Evolutionary conservation across 37 sponge, comb jelly and placozoan species (phyloP).

Genomic region (Eunapius fragilis): DNA sequence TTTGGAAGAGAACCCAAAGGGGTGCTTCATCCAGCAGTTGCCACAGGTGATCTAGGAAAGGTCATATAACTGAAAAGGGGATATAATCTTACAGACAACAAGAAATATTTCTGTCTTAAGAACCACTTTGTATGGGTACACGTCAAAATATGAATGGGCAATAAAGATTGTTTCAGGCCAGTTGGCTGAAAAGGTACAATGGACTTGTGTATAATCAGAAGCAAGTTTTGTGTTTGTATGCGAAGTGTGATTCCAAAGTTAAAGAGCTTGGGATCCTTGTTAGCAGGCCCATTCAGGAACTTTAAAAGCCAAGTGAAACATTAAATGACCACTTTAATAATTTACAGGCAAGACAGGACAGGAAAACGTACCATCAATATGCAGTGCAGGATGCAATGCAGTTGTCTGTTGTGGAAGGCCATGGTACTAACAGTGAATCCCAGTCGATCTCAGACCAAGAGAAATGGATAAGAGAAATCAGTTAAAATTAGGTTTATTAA

Average conservation of each 20-base stretch:
- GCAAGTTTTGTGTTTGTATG: conserved; percentile 53
- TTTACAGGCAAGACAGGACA: background rate
- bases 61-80: conserved; percentile 37
- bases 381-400: background rate
- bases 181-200: conserved; percentile 35
- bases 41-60: conserved; percentile 59
- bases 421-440: conserved; percentile 11
- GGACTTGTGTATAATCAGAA: conserved; percentile 28
- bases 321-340: conserved; percentile 21
- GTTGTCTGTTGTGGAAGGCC: background rate
- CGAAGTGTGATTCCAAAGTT: conserved; percentile 4
- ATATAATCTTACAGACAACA: conserved; percentile 45
- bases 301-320: conserved; percentile 21
- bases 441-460: conserved; percentile 13
- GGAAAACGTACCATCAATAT: background rate
- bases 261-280: conserved; percentile 13
- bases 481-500: conserved; percentile 40
- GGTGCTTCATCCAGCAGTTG: conserved; percentile 24
- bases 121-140: conserved; percentile 7
- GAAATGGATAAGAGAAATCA: conserved; percentile 35
- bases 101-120: conserved; percentile 27
- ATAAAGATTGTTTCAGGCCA: conserved; percentile 21
- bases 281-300: conserved; percentile 16
- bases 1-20: background rate
- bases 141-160: background rate